Evolutionary conservation across 2,888 invertebrate species (phyloP), one percentile per base, ranked within the genome.

Genomic region (Drosophila rubida): DNA sequence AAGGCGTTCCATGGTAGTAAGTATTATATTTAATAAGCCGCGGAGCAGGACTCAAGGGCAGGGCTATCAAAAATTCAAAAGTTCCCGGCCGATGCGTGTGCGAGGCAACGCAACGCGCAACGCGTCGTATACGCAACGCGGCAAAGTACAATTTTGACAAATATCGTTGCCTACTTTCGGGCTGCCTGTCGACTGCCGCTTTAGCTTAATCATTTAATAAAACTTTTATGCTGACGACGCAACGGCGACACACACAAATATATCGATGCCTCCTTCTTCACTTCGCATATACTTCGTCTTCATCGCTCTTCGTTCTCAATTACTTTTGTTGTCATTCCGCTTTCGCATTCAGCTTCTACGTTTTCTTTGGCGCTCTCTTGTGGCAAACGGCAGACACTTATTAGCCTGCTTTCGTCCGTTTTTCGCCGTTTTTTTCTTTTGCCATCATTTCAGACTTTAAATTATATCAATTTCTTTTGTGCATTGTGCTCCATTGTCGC

Each of bases 151-250:
- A 75, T 64, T 71, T 78, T 81, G 84, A 71, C 76, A 84, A 84
- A 84, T 78, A 68, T 67, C 65, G 57, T 42, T 68, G 80, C 78
- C 80, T 78, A 63, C 75, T 72, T 70, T 69, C 27, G 2, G 57
- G 68, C 69, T 37, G 49, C 30, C 53, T 54, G 30, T 48, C 55
- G 51, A 44, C 66, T 61, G 65, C 27, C 71, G 73, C 75, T 69
- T 80, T 75, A 70, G 77, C 79, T 83, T 83, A 83, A 84, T 83
- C 86, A 84, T 84, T 83, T 80, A 86, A 83, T 80, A 86, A 86
- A 84, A 84, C 67, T 83, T 83, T 84, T 83, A 84, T 85, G 85
- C 83, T 80, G 80, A 76, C 73, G 55, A 66, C 65, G 60, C 69
- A 69, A 65, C 46, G 46, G 9, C 61, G 51, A 44, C 51, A 48